A percentile compares a stretch with the other conserved stretches of the same genome.
These are phyloP conservation scores for Babylonia areolata DNA, from an alignment of 1,140 invertebrate species.

Conservation along the genomic window DNA sequence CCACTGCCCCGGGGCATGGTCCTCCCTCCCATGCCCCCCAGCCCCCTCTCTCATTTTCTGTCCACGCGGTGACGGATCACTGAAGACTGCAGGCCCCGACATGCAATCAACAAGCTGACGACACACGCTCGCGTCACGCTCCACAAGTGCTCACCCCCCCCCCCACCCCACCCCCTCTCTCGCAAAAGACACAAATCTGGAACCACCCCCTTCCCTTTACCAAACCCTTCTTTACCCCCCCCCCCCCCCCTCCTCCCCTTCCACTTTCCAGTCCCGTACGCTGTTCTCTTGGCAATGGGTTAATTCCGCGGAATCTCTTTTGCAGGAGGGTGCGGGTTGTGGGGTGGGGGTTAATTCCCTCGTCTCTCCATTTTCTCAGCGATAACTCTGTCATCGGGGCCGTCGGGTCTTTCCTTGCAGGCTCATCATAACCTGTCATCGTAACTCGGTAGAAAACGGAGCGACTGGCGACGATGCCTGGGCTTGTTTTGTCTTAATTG, in stretches of 20 bases:
- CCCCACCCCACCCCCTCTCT: neutral
- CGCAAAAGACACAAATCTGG: neutral
- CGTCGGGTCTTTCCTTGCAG: neutral
- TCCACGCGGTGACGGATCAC: neutral
- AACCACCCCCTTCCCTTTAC: neutral
- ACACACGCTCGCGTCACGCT: neutral
- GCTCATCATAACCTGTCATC: constrained; percentile 23
- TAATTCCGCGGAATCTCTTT: neutral
- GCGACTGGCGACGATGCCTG: neutral
- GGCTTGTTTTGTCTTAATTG: constrained; percentile 1
- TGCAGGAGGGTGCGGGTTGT: too few species aligned
- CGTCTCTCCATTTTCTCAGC: constrained; percentile 1
- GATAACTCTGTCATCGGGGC: neutral
- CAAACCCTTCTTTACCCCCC: neutral
- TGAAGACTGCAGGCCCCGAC: neutral
- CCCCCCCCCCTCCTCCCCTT: too few species aligned
- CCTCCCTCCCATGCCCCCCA: neutral
- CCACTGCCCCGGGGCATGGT: too few species aligned
- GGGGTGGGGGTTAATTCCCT: constrained; percentile 18
- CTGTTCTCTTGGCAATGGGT: neutral
- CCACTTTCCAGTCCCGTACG: neutral
- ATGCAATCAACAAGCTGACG: neutral
- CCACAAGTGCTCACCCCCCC: neutral
- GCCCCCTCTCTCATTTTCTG: neutral
- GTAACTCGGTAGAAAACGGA: neutral